phyloP scores from a whole-genome alignment of 2,888 invertebrate genomes.

The Lochmaea capreae region DNA sequence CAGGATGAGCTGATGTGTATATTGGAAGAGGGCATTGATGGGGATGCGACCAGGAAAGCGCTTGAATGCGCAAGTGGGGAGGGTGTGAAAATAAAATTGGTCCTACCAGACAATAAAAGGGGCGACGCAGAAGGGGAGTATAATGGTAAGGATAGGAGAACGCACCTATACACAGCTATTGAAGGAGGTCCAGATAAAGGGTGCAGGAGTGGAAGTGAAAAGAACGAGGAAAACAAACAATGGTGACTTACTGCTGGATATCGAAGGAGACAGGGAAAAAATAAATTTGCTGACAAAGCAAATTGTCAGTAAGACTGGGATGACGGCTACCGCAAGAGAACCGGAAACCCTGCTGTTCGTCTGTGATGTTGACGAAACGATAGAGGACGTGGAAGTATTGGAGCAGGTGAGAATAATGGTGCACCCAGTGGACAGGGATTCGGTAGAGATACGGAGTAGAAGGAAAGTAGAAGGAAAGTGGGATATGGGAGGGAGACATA shows the following conservation, averaged over 20 bases:
- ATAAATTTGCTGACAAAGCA: background rate
- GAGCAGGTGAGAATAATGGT: background rate
- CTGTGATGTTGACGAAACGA: background rate
- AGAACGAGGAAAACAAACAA: constrained; percentile 22
- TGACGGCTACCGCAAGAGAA: constrained; percentile 9
- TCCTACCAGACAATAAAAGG: background rate
- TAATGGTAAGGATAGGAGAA: constrained; percentile 16
- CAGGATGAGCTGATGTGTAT: background rate
- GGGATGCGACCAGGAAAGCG: background rate
- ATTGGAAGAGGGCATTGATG: background rate
- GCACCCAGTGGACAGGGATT: background rate
- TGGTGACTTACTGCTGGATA: no score
- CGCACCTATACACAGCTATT: constrained; percentile 21
- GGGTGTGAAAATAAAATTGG: background rate
- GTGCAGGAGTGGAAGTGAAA: constrained; percentile 13
- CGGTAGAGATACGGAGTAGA: background rate
- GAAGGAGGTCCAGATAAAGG: no score
- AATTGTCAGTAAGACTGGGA: background rate
- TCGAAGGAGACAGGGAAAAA: background rate
- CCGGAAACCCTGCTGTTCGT: background rate
- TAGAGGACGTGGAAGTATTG: constrained; percentile 3
- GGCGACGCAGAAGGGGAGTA: constrained; percentile 2
- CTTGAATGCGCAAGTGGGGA: background rate
- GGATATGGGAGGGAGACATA: background rate
- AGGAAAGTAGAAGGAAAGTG: no score